phyloP scores from a whole-genome alignment of 2,888 invertebrate species.

The Lochmaea capreae region DNA sequence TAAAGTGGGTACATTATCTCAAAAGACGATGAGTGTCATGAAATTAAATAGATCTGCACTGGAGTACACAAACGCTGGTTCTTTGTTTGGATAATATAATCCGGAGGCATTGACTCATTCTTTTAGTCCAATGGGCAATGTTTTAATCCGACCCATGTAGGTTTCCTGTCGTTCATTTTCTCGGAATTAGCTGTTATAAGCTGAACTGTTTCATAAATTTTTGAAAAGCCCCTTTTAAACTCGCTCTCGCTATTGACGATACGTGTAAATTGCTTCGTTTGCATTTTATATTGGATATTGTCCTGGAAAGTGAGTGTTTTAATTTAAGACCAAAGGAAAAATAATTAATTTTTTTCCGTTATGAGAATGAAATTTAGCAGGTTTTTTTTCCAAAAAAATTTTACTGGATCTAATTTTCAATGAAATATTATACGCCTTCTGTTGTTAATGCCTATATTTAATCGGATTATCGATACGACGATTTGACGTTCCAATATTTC shows the following conservation, averaged over 20 bases:
- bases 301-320: constrained; percentile 25
- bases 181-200: constrained; percentile 53
- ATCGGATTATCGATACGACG: too few species aligned
- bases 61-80: constrained; percentile 14
- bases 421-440: too few species aligned
- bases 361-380: not conserved
- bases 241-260: constrained; percentile 48
- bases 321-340: constrained; percentile 24
- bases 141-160: constrained; percentile 55
- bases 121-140: constrained; percentile 56
- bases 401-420: not conserved
- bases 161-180: constrained; percentile 54
- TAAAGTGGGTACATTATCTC: too few species aligned
- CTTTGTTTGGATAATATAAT: constrained; percentile 56
- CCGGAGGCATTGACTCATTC: constrained; percentile 54
- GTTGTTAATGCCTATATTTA: too few species aligned
- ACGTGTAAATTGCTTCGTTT: constrained; percentile 56
- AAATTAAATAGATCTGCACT: not conserved
- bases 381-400: not conserved
- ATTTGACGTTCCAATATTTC: too few species aligned
- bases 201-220: constrained; percentile 53
- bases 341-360: constrained; percentile 21
- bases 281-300: constrained; percentile 52
- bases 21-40: too few species aligned
- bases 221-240: constrained; percentile 53